A percentile compares a stretch with the other conserved stretches of the same genome.
Conservation (phyloP, 2,888 invertebrate species). For the Physocephala rufipes region DNA sequence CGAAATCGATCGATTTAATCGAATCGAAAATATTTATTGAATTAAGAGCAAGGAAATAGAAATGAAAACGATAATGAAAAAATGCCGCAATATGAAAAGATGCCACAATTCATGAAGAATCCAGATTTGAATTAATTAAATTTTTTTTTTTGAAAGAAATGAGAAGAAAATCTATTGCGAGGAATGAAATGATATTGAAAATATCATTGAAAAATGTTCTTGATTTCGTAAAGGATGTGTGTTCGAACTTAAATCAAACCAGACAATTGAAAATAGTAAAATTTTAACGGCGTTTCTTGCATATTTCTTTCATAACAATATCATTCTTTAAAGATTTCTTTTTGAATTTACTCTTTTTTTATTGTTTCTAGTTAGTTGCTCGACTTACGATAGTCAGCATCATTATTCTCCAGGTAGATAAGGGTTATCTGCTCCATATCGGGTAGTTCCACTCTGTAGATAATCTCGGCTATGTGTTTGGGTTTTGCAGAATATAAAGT, state of each 20-base stretch:
- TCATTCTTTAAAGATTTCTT: slow-evolving; percentile 44
- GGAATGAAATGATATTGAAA: too few species aligned
- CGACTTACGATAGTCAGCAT: slow-evolving; percentile 68
- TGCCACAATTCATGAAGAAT: too few species aligned
- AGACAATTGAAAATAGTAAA: background rate
- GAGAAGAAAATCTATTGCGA: too few species aligned
- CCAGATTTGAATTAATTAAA: too few species aligned
- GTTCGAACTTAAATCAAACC: slow-evolving; percentile 19
- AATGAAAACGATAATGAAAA: too few species aligned
- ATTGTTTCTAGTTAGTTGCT: slow-evolving; percentile 55
- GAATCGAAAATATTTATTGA: too few species aligned
- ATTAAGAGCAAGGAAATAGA: too few species aligned
- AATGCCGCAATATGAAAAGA: too few species aligned
- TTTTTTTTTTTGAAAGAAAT: too few species aligned
- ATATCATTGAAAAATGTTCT: background rate
- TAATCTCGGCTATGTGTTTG: slow-evolving; percentile 78
- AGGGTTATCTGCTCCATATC: slow-evolving; percentile 93
- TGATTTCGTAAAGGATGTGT: background rate
- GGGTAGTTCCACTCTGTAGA: slow-evolving; percentile 92
- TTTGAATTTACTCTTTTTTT: slow-evolving; percentile 34
- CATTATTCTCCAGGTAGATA: slow-evolving; percentile 88
- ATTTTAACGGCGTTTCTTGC: slow-evolving; percentile 15
- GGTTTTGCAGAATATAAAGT: slow-evolving; percentile 43
- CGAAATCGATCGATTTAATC: background rate
- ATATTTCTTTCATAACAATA: slow-evolving; percentile 41